Evolutionary conservation across 2,888 invertebrate species (phyloP), one percentile per base, ranked within the genome.

Genomic region (Aromia moschata): DNA sequence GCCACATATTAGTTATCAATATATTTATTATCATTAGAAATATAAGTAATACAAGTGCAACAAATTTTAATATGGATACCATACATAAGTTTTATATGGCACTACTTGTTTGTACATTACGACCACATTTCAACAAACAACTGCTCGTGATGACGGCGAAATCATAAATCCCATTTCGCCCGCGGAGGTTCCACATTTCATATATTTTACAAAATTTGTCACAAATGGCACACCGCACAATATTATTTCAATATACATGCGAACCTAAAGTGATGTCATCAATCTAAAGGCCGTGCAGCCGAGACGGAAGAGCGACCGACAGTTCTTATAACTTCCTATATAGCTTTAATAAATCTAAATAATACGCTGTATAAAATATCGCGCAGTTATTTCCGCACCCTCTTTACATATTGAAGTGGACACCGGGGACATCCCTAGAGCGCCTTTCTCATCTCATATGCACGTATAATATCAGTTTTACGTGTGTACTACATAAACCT

Each of bases 301-400:
- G 66, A 61, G 65, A 65, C 60, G 63, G 67, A 68, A 70, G 64
- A 70, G 66, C 67, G 69, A 69, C 70, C 71, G 71, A 70, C 74
- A 72, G 72, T 74, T 74, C 74, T 76, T 78, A 78, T 77, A 76
- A 74, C 77, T 75, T 77, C 76, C 74, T 73, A 74, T 75, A 74
- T 74, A 73, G 72, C 70, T 68, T 72, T 75, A 77, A 78, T 78
- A 78, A 79, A 79, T 79, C 77, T 79, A 75, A 78, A 78, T 78
- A 78, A 77, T 77, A 77, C 74, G 70, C 72, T 71, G 70, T 65
- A 75, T 73, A 74, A 75, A 71, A 74, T 74, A 74, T 72, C 65
- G 68, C 70, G 65, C 56, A 62, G 66, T 68, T 68, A 65, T 64
- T 65, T 66, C 64, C 67, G 63, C 70, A 69, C 65, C 66, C 69